A percentile compares a stretch with the other conserved stretches of the same genome.
Conservation (phyloP, 2,888 invertebrate genomes). For the Allophyes oxyacanthae region DNA sequence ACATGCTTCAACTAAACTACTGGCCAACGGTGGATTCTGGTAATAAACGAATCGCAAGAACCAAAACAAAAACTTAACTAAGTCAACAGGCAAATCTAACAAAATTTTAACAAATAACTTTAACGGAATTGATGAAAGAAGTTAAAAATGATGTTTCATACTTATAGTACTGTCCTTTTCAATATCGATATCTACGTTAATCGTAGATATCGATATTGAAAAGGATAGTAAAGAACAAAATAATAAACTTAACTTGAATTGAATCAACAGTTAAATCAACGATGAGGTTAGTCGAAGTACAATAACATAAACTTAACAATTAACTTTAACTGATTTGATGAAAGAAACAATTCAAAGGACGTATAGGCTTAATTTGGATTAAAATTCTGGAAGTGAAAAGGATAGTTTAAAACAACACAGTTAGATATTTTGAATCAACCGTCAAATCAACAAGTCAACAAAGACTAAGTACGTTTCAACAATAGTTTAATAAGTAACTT, state of each 20-base stretch:
- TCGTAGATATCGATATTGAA: no score
- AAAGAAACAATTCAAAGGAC: no score
- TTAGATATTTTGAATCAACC: slow-evolving; percentile 18
- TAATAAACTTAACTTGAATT: slow-evolving; percentile 37
- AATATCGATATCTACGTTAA: no score
- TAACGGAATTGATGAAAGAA: no score
- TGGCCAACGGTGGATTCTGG: no score
- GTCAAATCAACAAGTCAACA: slow-evolving; percentile 34
- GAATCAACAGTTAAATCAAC: slow-evolving; percentile 33
- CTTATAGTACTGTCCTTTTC: no score
- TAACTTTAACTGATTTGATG: neutral
- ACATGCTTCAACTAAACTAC: no score
- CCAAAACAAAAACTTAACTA: slow-evolving; percentile 39
- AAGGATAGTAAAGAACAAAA: slow-evolving; percentile 16
- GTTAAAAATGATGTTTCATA: no score
- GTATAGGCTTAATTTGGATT: no score
- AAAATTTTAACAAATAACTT: neutral
- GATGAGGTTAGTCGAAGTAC: neutral
- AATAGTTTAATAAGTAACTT: slow-evolving; percentile 31
- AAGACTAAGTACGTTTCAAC: no score
- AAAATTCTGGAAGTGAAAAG: neutral
- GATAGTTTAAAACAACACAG: neutral
- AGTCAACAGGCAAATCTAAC: slow-evolving; percentile 34
- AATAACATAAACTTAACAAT: neutral
- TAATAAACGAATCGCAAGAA: neutral